A percentile compares a stretch with the other conserved stretches of the same genome.
phyloP scores from a whole-genome alignment of 2,888 invertebrate species.

The Zaprionus lineosus region DNA sequence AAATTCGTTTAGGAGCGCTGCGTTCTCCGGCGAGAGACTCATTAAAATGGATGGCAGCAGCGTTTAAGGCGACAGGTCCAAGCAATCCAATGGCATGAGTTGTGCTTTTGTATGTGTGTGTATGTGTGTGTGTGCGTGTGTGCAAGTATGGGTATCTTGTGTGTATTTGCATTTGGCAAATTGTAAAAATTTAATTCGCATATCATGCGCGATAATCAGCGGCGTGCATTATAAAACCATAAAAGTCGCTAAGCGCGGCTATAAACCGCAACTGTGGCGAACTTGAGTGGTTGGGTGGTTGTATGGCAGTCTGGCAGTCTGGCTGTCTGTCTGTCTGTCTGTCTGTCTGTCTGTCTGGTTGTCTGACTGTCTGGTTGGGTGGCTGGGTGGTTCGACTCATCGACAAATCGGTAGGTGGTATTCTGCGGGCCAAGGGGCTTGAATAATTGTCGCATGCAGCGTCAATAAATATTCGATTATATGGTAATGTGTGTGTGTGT shows the following conservation, averaged over 20 bases:
- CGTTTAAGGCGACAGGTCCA: conserved; percentile 29
- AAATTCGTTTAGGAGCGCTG: conserved; percentile 59
- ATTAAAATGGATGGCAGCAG: conserved; percentile 62
- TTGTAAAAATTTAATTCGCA: conserved; percentile 76
- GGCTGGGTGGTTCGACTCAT: too few relatives aligned
- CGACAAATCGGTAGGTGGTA: too few relatives aligned
- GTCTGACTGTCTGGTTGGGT: too few relatives aligned
- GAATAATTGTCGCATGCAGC: conserved; percentile 73
- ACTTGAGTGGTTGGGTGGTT: background rate
- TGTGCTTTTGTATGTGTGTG: background rate
- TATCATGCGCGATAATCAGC: conserved; percentile 78
- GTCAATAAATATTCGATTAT: conserved; percentile 75
- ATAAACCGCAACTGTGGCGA: conserved; percentile 54
- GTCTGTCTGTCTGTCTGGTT: too few relatives aligned
- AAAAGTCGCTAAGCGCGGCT: conserved; percentile 73
- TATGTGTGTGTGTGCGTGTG: background rate
- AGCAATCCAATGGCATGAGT: conserved; percentile 16
- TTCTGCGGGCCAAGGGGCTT: conserved; percentile 3
- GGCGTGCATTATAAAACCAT: conserved; percentile 78
- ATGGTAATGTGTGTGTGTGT: conserved; percentile 61
- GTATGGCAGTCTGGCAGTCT: too few relatives aligned
- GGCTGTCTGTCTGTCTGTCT: too few relatives aligned
- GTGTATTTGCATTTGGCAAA: conserved; percentile 72
- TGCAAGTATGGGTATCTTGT: conserved; percentile 3
- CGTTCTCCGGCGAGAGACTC: conserved; percentile 31